These are phyloP conservation scores for Lamproptera curius DNA, from an alignment of 2,888 invertebrate species.

Conservation along the genomic window DNA sequence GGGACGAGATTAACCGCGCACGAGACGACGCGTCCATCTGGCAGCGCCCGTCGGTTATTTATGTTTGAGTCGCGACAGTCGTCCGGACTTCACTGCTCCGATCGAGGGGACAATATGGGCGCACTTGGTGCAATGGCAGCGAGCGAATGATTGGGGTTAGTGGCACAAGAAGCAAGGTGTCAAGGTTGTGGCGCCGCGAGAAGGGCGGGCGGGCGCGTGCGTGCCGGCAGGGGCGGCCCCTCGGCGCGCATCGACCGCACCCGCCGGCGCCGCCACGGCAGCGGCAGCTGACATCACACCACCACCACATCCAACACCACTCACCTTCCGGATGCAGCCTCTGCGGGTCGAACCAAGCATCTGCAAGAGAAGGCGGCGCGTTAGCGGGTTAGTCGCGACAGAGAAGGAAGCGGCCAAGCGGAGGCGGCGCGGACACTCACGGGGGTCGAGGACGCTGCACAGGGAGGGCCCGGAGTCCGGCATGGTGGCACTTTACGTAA, in stretches of 20 bases:
- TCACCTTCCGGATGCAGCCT: conserved; percentile 95
- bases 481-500: conserved; percentile 73
- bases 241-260: conserved; percentile 37
- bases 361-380: conserved; percentile 84
- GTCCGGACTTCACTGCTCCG: not conserved
- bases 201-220: conserved; percentile 36
- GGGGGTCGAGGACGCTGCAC: conserved; percentile 69
- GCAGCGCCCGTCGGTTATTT: conserved; percentile 5
- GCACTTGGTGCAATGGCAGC: not conserved
- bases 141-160: conserved; percentile 19
- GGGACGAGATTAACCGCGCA: not conserved
- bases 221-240: conserved; percentile 30
- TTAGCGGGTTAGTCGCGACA: conserved; percentile 77
- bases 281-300: too few relatives aligned
- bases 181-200: conserved; percentile 22
- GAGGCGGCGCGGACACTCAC: conserved; percentile 55
- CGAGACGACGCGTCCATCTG: not conserved
- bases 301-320: conserved; percentile 46
- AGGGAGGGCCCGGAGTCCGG: conserved; percentile 68
- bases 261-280: conserved; percentile 27
- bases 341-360: conserved; percentile 96
- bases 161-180: conserved; percentile 26
- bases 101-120: not conserved
- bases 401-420: conserved; percentile 51
- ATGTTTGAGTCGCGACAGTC: conserved; percentile 2